Base-by-base conservation (phyloP, 2,797 vertebrate species). In the Psittacula derbiana region DNA sequence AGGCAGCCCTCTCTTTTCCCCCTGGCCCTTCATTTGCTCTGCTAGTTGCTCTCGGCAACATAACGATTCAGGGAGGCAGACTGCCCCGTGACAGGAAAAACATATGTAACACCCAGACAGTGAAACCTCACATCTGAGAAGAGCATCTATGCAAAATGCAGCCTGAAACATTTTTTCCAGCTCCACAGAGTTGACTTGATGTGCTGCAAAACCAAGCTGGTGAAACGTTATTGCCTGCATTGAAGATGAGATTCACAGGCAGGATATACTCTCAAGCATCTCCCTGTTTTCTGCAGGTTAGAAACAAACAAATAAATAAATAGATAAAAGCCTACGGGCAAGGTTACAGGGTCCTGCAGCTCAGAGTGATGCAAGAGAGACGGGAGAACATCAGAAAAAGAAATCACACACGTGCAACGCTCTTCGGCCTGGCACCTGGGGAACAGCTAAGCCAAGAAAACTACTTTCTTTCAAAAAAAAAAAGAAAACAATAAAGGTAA, bases 51-150 rank as follows among this genome's bases (percentile, higher is more conserved):
- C 62, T 41, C 62, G 69, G 71, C 58, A 75, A 33, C 16, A 3
- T 4, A 43, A 38, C 8, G 1, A 57, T 20, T 90, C 31, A n/a
- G 64, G 19, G 38, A 90, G 75, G 69, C 84, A 93, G 85, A 57
- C 40, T 43, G 84, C 78, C 73, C 72, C 17, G 27, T 58, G 85
- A 96, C 78, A 85, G 88, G 93, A 97, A 96, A 90, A 88, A 61
- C 80, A 91, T 50, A 79, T 23, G 30, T 58, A 90, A 85, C 61
- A 53, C 64, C 40, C 67, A 60, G 71, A 79, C 2, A 0, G 60
- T n/a, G 71, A 71, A 90, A 92, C 50, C 76, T 80, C 82, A 76
- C 94, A 71, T 83, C 78, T 76, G 76, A 89, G 40, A 88, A 88
- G 31, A 88, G 53, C 90, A 52, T 57, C 72, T 60, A 43, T 87